Conservation (phyloP, 1,140 invertebrate genomes). For the Lycorma delicatula region DNA sequence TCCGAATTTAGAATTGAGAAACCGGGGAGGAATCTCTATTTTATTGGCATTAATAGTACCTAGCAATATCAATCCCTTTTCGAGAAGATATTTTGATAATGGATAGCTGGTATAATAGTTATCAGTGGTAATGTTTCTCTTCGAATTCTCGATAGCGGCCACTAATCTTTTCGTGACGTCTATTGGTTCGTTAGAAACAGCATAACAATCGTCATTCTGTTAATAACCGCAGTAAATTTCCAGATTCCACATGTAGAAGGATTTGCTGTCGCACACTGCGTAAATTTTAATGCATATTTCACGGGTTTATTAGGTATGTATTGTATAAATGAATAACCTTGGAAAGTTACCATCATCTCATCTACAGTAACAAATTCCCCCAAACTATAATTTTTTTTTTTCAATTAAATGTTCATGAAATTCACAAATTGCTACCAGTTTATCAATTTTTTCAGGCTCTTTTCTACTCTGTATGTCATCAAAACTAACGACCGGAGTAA, state of each 20-base stretch:
- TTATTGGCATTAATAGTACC: constrained; percentile 8
- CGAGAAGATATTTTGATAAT: neutral
- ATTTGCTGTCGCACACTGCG: constrained; percentile 32
- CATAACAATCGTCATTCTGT: neutral
- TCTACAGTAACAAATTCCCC: constrained; percentile 30
- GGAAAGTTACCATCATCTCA: constrained; percentile 37
- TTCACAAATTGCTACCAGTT: neutral
- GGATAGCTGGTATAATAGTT: constrained; percentile 7
- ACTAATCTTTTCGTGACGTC: neutral
- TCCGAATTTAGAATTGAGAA: no score
- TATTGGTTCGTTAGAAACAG: neutral
- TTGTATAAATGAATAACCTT: constrained; percentile 21
- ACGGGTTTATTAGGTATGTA: constrained; percentile 39
- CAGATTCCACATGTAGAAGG: constrained; percentile 26
- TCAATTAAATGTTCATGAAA: constrained; percentile 21
- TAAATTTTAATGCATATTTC: constrained; percentile 33
- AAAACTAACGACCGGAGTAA: constrained; percentile 20
- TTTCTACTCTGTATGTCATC: constrained; percentile 21
- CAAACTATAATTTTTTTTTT: no score
- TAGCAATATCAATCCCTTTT: constrained; percentile 1
- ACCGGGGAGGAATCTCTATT: neutral
- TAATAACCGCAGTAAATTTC: neutral
- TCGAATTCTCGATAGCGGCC: neutral
- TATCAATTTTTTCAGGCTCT: constrained; percentile 20
- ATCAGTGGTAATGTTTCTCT: constrained; percentile 3